Conservation (phyloP, 2,113 vertebrate genomes). For the Galemys pyrenaicus region DNA sequence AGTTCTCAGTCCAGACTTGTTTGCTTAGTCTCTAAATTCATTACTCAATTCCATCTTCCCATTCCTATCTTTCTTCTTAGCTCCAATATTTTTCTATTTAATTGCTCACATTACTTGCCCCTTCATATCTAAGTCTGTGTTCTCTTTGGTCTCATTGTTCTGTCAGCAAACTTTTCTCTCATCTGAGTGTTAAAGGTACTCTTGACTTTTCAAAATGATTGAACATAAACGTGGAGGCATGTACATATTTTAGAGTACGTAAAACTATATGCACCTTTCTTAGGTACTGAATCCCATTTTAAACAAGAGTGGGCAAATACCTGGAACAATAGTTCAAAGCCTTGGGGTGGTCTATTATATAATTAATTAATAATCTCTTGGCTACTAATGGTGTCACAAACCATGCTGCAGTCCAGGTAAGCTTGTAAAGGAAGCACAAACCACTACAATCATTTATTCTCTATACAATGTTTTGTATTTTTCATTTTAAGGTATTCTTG, state of each 20-base stretch:
- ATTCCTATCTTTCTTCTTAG: neutral
- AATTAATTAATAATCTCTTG: neutral
- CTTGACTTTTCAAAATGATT: neutral
- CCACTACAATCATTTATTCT: neutral
- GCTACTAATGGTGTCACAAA: neutral
- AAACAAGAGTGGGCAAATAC: neutral
- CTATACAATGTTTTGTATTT: neutral
- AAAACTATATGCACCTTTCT: neutral
- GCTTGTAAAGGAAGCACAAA: neutral
- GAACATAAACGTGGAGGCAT: neutral
- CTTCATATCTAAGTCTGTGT: neutral
- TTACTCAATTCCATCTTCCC: neutral
- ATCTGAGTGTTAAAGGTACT: neutral
- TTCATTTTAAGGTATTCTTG: neutral
- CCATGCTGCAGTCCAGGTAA: neutral
- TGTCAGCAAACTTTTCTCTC: neutral
- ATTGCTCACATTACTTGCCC: neutral
- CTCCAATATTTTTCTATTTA: neutral
- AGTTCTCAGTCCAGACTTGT: neutral
- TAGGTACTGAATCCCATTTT: neutral
- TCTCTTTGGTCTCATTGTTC: neutral
- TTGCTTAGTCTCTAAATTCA: neutral
- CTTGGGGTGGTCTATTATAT: neutral
- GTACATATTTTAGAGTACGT: neutral
- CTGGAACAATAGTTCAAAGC: constrained; percentile 28